phyloP scores from a whole-genome alignment of 2,797 vertebrate species.

The Trichosurus vulpecula region DNA sequence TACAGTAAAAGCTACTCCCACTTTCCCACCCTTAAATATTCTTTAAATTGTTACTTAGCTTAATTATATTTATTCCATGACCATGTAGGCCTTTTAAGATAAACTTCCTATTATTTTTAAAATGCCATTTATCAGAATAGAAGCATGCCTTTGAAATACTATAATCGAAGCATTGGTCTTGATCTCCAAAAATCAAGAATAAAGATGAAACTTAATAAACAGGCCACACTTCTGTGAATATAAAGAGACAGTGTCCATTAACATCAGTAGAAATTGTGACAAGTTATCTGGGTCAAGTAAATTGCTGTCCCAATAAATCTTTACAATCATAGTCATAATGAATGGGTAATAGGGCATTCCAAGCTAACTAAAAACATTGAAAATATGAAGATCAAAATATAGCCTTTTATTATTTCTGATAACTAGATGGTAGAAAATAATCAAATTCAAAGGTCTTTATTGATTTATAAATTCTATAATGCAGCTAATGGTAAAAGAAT shows the following conservation, averaged over 20 bases:
- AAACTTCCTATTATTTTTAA: conserved; percentile 38
- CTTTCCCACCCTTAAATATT: conserved; percentile 21
- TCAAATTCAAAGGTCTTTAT: background rate
- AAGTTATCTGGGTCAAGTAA: conserved; percentile 32
- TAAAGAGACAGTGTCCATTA: conserved; percentile 53
- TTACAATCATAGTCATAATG: conserved; percentile 44
- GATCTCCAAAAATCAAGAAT: conserved; percentile 44
- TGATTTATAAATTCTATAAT: conserved; percentile 42
- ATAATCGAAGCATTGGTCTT: background rate
- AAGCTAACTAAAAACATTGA: background rate
- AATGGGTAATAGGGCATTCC: background rate
- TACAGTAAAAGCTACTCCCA: conserved; percentile 1
- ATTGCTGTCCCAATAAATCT: conserved; percentile 23
- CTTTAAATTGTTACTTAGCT: conserved; percentile 39
- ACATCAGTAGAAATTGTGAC: conserved; percentile 2
- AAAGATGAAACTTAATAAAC: conserved; percentile 57
- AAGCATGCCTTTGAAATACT: conserved; percentile 48
- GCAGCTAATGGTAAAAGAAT: background rate
- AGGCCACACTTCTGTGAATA: background rate
- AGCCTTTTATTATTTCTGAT: background rate
- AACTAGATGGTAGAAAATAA: background rate
- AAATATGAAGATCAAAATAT: background rate
- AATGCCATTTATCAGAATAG: conserved; percentile 47
- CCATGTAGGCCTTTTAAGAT: conserved; percentile 10
- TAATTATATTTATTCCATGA: conserved; percentile 22